A percentile compares a stretch with the other conserved stretches of the same genome.
Evolutionary conservation across 1,140 invertebrate genomes (phyloP).

Genomic region (Ips nitidus): DNA sequence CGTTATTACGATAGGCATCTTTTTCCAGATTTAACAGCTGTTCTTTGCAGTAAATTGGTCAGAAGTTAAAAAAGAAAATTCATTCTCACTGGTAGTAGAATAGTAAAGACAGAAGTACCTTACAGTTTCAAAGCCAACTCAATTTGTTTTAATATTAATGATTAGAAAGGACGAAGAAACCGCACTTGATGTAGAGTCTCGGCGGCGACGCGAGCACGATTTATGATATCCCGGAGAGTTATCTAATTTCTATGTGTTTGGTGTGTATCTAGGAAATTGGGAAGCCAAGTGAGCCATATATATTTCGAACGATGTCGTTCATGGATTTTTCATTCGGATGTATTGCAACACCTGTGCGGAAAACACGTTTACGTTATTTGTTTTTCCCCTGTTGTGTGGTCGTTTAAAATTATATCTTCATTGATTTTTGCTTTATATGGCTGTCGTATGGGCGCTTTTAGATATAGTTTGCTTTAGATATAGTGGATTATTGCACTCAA

Average conservation of each 20-base stretch:
- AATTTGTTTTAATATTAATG: slow-evolving; percentile 11
- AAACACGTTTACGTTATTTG: not conserved
- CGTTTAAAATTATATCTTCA: too few species aligned
- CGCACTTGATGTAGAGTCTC: slow-evolving; percentile 19
- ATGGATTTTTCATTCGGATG: slow-evolving; percentile 11
- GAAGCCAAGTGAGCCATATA: slow-evolving; percentile 4
- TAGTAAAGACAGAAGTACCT: too few species aligned
- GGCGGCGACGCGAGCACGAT: slow-evolving; percentile 11
- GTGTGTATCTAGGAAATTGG: slow-evolving; percentile 13
- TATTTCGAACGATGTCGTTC: not conserved
- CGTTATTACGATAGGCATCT: too few species aligned
- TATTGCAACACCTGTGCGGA: not conserved
- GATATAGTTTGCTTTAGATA: too few species aligned
- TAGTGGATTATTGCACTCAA: too few species aligned
- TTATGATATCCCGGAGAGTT: slow-evolving; percentile 18
- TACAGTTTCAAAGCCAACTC: not conserved
- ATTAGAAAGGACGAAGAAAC: slow-evolving; percentile 9
- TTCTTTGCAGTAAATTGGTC: too few species aligned
- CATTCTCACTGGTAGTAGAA: too few species aligned
- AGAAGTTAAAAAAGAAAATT: too few species aligned
- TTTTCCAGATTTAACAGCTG: too few species aligned
- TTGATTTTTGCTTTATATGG: too few species aligned
- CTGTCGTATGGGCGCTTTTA: too few species aligned
- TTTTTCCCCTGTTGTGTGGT: not conserved
- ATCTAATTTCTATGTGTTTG: slow-evolving; percentile 17